Conservation (phyloP, 37 sponge, comb jelly and placozoan genomes). For the Eunapius fragilis region DNA sequence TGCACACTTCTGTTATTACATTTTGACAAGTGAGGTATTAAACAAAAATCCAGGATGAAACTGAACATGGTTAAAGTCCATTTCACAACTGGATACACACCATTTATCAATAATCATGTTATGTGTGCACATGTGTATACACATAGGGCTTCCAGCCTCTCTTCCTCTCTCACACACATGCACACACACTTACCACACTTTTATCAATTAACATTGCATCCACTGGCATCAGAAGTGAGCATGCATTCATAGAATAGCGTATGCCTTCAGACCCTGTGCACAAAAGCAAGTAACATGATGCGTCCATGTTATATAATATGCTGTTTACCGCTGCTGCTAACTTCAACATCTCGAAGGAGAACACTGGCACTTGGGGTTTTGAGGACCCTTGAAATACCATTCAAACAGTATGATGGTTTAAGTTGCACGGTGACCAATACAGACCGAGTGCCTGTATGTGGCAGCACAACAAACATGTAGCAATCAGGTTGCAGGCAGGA, state of each 20-base stretch:
- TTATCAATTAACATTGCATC: background rate
- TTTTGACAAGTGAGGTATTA: no score
- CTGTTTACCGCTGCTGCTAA: background rate
- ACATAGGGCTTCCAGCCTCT: no score
- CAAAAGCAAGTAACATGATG: background rate
- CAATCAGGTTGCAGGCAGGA: background rate
- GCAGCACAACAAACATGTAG: background rate
- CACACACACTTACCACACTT: background rate
- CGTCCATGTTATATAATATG: background rate
- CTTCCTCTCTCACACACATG: background rate
- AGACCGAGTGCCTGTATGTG: background rate
- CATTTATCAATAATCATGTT: no score
- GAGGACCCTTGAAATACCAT: slow-evolving; percentile 15
- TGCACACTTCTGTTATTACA: no score
- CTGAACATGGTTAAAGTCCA: no score
- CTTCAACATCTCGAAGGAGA: slow-evolving; percentile 20
- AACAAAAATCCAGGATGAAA: no score
- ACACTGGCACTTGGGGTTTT: slow-evolving; percentile 1
- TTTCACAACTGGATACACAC: no score
- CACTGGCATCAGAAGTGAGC: slow-evolving; percentile 14
- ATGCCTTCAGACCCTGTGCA: background rate
- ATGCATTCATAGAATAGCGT: slow-evolving; percentile 23
- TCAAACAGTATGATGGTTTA: slow-evolving; percentile 21
- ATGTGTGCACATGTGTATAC: no score
- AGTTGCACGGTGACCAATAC: slow-evolving; percentile 12